Percentiles rank a stretch among this genome's conserved stretches.
phyloP scores from a whole-genome alignment of 2,113 vertebrate species.

The rabbit (Oryctolagus cuniculus) region DNA sequence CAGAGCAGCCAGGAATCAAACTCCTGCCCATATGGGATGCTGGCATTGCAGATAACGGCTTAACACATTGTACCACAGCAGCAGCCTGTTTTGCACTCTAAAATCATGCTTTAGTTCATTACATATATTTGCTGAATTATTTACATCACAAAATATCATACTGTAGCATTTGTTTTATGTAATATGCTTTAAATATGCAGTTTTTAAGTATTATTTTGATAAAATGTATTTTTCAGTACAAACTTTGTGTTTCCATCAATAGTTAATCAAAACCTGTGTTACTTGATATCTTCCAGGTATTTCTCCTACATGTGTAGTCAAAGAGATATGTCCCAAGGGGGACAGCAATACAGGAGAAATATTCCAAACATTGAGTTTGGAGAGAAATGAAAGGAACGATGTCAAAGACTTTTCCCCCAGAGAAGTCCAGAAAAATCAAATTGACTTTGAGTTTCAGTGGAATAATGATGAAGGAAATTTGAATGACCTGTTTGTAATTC shows the following conservation, averaged over 20 bases:
- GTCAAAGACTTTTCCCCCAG: background rate
- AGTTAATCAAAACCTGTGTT: background rate
- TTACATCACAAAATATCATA: no score
- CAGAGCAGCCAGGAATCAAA: no score
- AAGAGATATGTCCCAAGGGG: background rate
- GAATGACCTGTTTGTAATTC: background rate
- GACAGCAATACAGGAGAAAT: background rate
- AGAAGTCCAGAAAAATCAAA: background rate
- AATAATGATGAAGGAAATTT: background rate
- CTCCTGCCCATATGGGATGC: no score
- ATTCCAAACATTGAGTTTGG: background rate
- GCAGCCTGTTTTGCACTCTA: no score
- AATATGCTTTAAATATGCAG: no score
- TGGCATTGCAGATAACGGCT: no score
- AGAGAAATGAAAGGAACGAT: background rate
- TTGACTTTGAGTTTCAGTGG: background rate
- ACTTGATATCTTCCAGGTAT: conserved; percentile 30
- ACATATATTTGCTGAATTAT: no score
- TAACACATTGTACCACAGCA: no score
- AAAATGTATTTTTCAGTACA: background rate
- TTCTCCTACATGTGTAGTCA: background rate
- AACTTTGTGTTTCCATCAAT: background rate
- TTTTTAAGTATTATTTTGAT: background rate
- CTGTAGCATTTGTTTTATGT: no score
- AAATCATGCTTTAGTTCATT: no score